Evolutionary conservation across 1,140 invertebrate species (phyloP).

Genomic region (Brachionus rubens): DNA sequence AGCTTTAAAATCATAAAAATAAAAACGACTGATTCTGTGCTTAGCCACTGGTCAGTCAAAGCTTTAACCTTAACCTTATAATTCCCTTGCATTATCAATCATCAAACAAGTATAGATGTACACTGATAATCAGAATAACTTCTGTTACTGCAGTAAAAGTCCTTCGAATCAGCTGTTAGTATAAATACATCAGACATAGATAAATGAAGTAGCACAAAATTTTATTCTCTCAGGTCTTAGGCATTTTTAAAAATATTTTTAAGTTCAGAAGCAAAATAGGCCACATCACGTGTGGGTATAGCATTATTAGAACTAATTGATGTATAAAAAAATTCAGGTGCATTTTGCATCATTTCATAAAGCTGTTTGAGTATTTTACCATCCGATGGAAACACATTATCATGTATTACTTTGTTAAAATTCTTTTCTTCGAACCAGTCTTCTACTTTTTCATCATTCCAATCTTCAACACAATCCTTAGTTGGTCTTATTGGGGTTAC

Average conservation of each 20-base stretch:
- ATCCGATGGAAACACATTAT: constrained; percentile 35
- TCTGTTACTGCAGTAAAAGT: too few relatives aligned
- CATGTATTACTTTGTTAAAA: neutral
- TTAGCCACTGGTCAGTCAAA: too few relatives aligned
- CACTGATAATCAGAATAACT: too few relatives aligned
- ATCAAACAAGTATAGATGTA: too few relatives aligned
- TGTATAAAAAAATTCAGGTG: constrained; percentile 48
- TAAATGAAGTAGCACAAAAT: too few relatives aligned
- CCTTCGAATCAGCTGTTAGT: too few relatives aligned
- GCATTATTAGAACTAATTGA: constrained; percentile 16
- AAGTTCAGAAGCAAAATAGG: neutral
- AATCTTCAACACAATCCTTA: neutral
- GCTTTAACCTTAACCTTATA: too few relatives aligned
- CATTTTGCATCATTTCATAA: constrained; percentile 28
- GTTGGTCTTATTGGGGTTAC: neutral
- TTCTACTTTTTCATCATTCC: constrained; percentile 13
- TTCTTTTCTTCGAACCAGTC: constrained; percentile 33
- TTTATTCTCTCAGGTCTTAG: too few relatives aligned
- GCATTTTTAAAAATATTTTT: constrained; percentile 3
- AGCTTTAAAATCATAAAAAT: too few relatives aligned
- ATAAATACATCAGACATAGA: too few relatives aligned
- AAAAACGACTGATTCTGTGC: too few relatives aligned
- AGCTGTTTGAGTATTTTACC: constrained; percentile 46
- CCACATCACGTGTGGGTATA: neutral
- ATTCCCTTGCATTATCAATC: too few relatives aligned